Evolutionary conservation across 1,140 invertebrate species (phyloP).

Genomic region (Camponotus pennsylvanicus): DNA sequence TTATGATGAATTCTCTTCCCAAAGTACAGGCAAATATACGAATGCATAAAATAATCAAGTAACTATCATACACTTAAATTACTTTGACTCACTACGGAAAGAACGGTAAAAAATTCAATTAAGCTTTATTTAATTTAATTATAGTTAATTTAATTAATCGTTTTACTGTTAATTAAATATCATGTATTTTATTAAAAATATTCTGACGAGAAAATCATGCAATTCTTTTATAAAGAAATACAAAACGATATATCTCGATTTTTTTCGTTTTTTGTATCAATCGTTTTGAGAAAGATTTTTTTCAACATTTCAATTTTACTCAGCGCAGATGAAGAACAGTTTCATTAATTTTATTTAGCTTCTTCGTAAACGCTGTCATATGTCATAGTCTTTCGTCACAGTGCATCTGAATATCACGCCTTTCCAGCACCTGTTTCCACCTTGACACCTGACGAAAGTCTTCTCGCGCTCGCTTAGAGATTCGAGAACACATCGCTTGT

Average conservation of each 20-base stretch:
- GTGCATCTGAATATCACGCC: constrained; percentile 61
- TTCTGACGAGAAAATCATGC: not conserved
- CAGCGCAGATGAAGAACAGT: constrained; percentile 10
- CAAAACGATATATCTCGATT: not conserved
- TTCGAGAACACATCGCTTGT: constrained; percentile 50
- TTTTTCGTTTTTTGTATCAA: not conserved
- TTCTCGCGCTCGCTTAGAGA: constrained; percentile 57
- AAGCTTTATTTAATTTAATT: too few species aligned
- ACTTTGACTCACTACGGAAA: not conserved
- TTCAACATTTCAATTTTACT: not conserved
- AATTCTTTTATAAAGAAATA: not conserved
- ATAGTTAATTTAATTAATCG: too few species aligned
- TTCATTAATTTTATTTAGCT: constrained; percentile 49
- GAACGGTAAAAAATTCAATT: constrained; percentile 6
- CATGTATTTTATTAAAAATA: not conserved
- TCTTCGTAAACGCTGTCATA: constrained; percentile 38
- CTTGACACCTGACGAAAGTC: constrained; percentile 66
- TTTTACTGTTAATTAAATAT: not conserved
- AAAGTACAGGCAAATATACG: not conserved
- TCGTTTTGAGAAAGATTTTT: not conserved
- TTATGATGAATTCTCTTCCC: not conserved
- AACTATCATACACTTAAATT: constrained; percentile 8
- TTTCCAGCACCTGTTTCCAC: constrained; percentile 70
- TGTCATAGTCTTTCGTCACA: constrained; percentile 56
- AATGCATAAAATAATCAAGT: constrained; percentile 1